Percentiles rank a stretch among this genome's conserved stretches.
These are phyloP conservation scores for Eucera pruinosa DNA, from an alignment of 2,888 invertebrate genomes.

Conservation along the genomic window DNA sequence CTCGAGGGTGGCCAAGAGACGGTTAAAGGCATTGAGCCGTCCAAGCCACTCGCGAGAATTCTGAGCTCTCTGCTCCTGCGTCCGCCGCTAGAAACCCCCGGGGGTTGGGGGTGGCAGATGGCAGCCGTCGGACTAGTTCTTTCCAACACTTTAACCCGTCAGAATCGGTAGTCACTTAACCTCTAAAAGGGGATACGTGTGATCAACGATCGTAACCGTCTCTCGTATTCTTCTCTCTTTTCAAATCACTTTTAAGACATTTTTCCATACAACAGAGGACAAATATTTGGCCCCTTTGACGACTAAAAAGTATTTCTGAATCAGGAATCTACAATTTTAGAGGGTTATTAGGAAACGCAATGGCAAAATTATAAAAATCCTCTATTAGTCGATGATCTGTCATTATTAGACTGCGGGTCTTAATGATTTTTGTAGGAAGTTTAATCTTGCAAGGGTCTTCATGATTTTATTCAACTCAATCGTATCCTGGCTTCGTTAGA, in stretches of 20 bases:
- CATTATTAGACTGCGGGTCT: too few relatives aligned
- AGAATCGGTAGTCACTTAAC: slow-evolving; percentile 62
- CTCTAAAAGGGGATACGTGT: slow-evolving; percentile 25
- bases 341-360: too few relatives aligned
- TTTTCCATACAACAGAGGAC: too few relatives aligned
- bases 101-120: slow-evolving; percentile 81
- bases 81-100: slow-evolving; percentile 71
- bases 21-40: slow-evolving; percentile 81
- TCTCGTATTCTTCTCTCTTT: neutral
- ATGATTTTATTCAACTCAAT: too few relatives aligned
- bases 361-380: too few relatives aligned
- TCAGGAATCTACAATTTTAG: too few relatives aligned
- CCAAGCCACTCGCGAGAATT: slow-evolving; percentile 80
- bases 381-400: too few relatives aligned
- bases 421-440: too few relatives aligned
- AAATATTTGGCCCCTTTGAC: too few relatives aligned
- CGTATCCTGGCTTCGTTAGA: too few relatives aligned
- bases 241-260: neutral
- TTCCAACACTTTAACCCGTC: slow-evolving; percentile 69
- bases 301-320: too few relatives aligned
- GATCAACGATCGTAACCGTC: slow-evolving; percentile 38
- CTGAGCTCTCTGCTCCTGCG: slow-evolving; percentile 67
- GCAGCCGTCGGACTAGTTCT: slow-evolving; percentile 79
- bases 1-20: slow-evolving; percentile 77
- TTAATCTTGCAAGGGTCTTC: too few relatives aligned